Evolutionary conservation across 1,140 invertebrate species (phyloP), one percentile per base, ranked within the genome.

Genomic region (Atopsyche davidsoni): DNA sequence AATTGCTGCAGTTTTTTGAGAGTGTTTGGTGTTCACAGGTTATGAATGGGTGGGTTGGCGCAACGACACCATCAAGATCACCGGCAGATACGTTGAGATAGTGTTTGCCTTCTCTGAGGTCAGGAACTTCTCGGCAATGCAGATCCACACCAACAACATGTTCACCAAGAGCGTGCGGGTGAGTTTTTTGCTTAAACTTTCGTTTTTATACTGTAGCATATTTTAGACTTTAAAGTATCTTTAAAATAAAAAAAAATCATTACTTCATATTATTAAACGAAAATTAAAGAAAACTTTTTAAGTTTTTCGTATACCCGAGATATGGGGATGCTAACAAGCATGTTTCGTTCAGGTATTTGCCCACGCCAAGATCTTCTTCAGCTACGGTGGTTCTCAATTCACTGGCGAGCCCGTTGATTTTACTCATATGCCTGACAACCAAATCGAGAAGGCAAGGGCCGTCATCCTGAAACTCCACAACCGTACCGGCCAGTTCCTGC

Each of bases 41-140:
- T 86, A 81, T 59, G 79, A 86, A 60, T 95, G 92, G 92, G 80
- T 95, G 31, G 92, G 91, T 9, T 95, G 92, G 92, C 80, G 77
- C 39, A 85, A 87, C 64, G 81, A 85, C 23, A 73, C 78, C 18
- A 69, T 66, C 50, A 69, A 74, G 3, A 66, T 65, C 4, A 38
- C 78, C 17, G 80, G 78, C 7, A 71, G 73, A 22, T 75, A 76
- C 1, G 64, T 87, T 1, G 80, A 86, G 63, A 78, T 89, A 17
- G 69, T 80, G 1, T 91, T 94, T 62, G 80, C 89, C 62, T 95
- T 95, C 67, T 79, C 83, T 47, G 70, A 76, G 11, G 69, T 82
- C 1, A 73, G 87, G 18, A 89, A 92, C 61, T 92, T 95, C 62
- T 79, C 79, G 11, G 78, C 79, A 6, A 80, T 88, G 32, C 79